These are phyloP conservation scores for Lymantria monacha DNA, from an alignment of 2,888 invertebrate genomes.

Conservation along the genomic window DNA sequence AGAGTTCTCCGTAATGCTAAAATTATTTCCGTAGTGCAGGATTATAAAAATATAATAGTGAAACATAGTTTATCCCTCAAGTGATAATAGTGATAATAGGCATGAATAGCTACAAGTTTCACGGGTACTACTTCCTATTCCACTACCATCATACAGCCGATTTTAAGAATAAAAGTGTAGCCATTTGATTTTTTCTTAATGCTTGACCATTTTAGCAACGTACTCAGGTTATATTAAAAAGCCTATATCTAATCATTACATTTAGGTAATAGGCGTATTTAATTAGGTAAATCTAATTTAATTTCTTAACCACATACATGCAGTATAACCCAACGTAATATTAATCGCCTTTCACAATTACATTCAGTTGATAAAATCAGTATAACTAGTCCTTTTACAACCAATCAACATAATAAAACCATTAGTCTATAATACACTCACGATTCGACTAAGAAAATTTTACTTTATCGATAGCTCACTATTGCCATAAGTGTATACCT, in stretches of 20 bases:
- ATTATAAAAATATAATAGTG: no score
- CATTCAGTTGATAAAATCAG: conserved; percentile 24
- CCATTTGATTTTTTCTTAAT: no score
- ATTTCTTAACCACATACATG: conserved; percentile 6
- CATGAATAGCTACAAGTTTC: no score
- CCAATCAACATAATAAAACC: conserved; percentile 43
- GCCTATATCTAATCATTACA: neutral
- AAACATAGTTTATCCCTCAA: no score
- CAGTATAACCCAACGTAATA: conserved; percentile 15
- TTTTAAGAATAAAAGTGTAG: no score
- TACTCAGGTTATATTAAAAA: no score
- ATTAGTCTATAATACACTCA: conserved; percentile 33
- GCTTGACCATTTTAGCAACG: no score
- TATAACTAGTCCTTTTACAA: conserved; percentile 26
- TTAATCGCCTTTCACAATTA: conserved; percentile 16
- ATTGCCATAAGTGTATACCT: conserved; percentile 38
- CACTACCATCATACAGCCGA: no score
- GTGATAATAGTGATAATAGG: no score
- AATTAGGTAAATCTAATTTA: conserved; percentile 10
- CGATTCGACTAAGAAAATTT: conserved; percentile 20
- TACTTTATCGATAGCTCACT: conserved; percentile 38
- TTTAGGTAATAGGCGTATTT: neutral
- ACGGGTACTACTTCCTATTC: no score
- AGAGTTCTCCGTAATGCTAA: no score
- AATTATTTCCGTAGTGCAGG: no score